Conservation (phyloP, 2,797 vertebrate genomes). For the Hipposideros larvatus region DNA sequence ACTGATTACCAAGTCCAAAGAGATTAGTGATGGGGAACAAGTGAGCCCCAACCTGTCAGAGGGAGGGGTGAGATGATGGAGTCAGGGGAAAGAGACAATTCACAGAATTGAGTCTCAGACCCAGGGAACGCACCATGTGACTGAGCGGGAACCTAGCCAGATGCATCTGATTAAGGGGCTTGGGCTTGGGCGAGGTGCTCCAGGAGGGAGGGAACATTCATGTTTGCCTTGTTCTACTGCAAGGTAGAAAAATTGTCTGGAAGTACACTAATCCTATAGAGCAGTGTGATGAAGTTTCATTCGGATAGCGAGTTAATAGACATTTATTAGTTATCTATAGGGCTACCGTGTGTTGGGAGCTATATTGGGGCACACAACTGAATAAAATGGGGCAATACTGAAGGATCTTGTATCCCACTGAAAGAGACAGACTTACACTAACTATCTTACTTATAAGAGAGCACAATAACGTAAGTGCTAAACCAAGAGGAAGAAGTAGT, state of each 20-base stretch:
- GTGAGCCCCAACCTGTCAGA: conserved; percentile 55
- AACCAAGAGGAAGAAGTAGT: background rate
- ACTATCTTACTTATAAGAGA: background rate
- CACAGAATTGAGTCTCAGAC: background rate
- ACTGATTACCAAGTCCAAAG: conserved; percentile 48
- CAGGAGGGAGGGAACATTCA: background rate
- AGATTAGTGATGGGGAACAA: background rate
- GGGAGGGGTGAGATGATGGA: background rate
- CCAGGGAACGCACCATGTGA: background rate
- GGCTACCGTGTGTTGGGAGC: background rate
- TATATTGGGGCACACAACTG: background rate
- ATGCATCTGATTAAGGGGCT: background rate
- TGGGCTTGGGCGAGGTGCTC: background rate
- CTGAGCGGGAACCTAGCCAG: background rate
- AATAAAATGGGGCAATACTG: background rate
- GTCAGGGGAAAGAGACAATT: background rate
- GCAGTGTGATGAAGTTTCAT: background rate
- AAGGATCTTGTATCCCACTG: background rate
- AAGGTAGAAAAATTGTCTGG: background rate
- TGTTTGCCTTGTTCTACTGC: background rate
- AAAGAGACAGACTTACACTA: background rate
- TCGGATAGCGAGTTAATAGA: background rate
- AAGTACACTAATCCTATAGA: background rate
- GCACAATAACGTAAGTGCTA: background rate
- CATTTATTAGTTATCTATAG: background rate